Percentiles rank a stretch among this genome's conserved stretches.
phyloP scores from a whole-genome alignment of 2,888 invertebrate genomes.

The Augochlorella aurata region DNA sequence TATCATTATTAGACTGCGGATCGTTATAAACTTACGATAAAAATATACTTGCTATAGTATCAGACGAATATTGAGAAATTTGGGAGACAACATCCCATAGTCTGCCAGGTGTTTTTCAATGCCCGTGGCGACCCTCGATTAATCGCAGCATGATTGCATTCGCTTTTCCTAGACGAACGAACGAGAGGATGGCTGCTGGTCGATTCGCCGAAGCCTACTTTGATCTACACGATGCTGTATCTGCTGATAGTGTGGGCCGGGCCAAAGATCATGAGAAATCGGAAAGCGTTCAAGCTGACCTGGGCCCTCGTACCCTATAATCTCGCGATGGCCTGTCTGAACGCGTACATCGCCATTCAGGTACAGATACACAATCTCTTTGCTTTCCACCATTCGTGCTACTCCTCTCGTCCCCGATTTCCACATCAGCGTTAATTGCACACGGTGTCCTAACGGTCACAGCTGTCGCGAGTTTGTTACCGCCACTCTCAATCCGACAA shows the following conservation, averaged over 20 bases:
- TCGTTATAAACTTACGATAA: too few relatives aligned
- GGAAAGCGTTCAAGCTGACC: conserved; percentile 89
- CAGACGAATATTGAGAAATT: too few relatives aligned
- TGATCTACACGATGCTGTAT: conserved; percentile 88
- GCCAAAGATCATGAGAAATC: conserved; percentile 90
- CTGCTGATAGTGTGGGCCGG: conserved; percentile 90
- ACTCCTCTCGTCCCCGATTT: neutral
- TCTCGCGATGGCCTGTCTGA: conserved; percentile 90
- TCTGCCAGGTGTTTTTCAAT: too few relatives aligned
- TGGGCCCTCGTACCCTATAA: conserved; percentile 93
- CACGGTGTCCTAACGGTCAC: neutral
- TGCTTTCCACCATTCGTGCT: conserved; percentile 1
- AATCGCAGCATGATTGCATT: neutral
- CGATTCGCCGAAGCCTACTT: conserved; percentile 90
- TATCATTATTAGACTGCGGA: too few relatives aligned
- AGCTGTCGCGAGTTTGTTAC: neutral
- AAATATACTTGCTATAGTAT: too few relatives aligned
- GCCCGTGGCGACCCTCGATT: neutral
- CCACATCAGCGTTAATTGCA: neutral
- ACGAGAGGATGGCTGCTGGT: conserved; percentile 94
- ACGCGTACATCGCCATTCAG: conserved; percentile 92
- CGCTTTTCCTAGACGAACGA: conserved; percentile 85
- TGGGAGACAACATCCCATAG: too few relatives aligned
- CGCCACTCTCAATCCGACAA: neutral
- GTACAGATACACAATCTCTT: conserved; percentile 78